A percentile compares a stretch with the other conserved stretches of the same genome.
phyloP scores from a whole-genome alignment of 1,140 invertebrate species.

The Hyles euphorbiae region DNA sequence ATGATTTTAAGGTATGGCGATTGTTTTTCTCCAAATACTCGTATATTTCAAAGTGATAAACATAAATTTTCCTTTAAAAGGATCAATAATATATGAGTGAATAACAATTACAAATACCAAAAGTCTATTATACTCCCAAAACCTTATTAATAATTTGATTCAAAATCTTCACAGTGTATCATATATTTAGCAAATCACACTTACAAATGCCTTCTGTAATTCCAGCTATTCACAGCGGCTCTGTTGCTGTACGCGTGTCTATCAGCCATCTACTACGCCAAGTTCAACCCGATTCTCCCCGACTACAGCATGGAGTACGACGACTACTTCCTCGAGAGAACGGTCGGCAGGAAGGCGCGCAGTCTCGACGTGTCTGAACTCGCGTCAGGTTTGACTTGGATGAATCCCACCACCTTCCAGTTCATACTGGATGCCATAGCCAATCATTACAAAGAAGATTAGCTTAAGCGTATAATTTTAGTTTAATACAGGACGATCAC shows the following conservation, averaged over 20 bases:
- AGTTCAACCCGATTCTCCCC: constrained; percentile 85
- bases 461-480: constrained; percentile 13
- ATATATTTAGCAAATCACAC: too few species aligned
- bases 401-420: constrained; percentile 63
- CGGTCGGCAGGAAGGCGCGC: constrained; percentile 68
- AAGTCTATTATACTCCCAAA: too few species aligned
- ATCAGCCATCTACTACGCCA: constrained; percentile 89
- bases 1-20: too few species aligned
- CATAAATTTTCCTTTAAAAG: too few species aligned
- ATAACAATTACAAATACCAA: too few species aligned
- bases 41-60: too few species aligned
- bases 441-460: constrained; percentile 48
- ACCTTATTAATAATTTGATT: too few species aligned
- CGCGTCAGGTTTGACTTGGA: constrained; percentile 64
- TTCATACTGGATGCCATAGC: constrained; percentile 68
- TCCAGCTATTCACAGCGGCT: constrained; percentile 84
- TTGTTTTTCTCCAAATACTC: too few species aligned
- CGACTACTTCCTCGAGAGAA: constrained; percentile 79
- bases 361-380: constrained; percentile 51
- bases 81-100: too few species aligned
- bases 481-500: constrained; percentile 43
- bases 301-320: constrained; percentile 83
- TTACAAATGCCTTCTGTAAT: constrained; percentile 29
- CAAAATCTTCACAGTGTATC: too few species aligned
- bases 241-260: constrained; percentile 88